These are phyloP conservation scores for Aphidius ervi DNA, from an alignment of 1,140 invertebrate genomes.

Conservation along the genomic window DNA sequence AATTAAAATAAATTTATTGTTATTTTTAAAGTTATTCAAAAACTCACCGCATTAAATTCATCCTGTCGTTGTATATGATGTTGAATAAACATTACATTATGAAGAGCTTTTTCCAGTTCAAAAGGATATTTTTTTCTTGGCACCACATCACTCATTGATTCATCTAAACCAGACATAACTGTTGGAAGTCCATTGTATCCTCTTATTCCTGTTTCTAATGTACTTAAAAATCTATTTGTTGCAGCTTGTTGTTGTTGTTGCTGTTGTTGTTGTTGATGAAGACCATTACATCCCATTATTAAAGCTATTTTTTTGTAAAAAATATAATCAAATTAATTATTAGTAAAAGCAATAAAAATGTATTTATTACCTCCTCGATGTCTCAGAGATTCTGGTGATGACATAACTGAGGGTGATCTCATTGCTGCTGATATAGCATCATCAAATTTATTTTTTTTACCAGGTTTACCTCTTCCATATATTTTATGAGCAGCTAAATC, in stretches of 20 bases:
- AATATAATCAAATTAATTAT: neutral
- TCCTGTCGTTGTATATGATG: constrained; percentile 90
- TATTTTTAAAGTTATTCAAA: neutral
- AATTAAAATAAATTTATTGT: neutral
- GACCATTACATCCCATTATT: constrained; percentile 65
- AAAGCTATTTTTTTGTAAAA: neutral
- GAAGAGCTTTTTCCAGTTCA: constrained; percentile 87
- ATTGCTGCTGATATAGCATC: constrained; percentile 62
- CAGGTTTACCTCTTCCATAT: constrained; percentile 54
- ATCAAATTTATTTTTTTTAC: constrained; percentile 64
- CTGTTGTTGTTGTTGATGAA: constrained; percentile 58
- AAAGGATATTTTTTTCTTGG: constrained; percentile 82
- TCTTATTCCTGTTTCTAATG: constrained; percentile 56
- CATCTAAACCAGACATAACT: constrained; percentile 74
- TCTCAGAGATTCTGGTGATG: constrained; percentile 70
- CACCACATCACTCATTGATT: constrained; percentile 75
- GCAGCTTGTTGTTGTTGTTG: constrained; percentile 44
- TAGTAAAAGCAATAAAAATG: neutral
- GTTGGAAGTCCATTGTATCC: constrained; percentile 76
- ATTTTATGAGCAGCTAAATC: constrained; percentile 78
- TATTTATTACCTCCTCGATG: constrained; percentile 40
- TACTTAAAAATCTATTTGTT: constrained; percentile 70
- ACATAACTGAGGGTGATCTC: constrained; percentile 65
- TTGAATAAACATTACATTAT: constrained; percentile 93
- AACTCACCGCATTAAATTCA: constrained; percentile 84